Base-by-base conservation (phyloP, 2,888 invertebrate genomes). In the Tromatobia lineatoria region DNA sequence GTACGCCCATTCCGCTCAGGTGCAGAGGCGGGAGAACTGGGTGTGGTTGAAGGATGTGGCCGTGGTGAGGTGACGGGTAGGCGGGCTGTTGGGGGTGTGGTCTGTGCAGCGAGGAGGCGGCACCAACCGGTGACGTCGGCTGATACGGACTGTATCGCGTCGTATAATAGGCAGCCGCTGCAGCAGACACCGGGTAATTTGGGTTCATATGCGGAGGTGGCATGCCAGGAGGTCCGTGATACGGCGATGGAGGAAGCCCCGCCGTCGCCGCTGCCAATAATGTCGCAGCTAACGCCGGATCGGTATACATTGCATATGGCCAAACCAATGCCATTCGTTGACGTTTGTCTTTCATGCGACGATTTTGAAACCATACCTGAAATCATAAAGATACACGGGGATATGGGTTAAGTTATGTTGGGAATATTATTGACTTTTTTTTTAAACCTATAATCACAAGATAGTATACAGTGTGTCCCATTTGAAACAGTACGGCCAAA, bases 281-380 rank as follows among this genome's bases (percentile, higher is more conserved):
- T 47, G 98, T 97, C 2, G 99, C 99, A 6, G 99, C 98, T 90
- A 99, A 96, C 0, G 98, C 97, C 0, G 99, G 99, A 91, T 99
- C 99, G 38, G 98, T 97, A 94, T 98, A 98, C 79, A 99, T 98
- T 0, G 98, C 97, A 94, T 98, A 98, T 0, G 99, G 99, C 99
- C 99, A 99, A 0, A 98, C 97, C 88, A 99, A 96, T 0, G 99
- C 98, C 93, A 99, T 97, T 18, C 98, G 95, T 92, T 99, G 99
- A 0, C 99, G 96, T 91, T 99, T 99, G 94, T 99, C 99, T 93
- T 99, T 99, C 98, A 99, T 99, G 74, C 99, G 95, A 47, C 99
- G 95, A 93, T 99, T 99, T 95, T 99, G 99, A 94, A 99, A 99
- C 99, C 99, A 99, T 23, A 98, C 98, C 98, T 98, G 95, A 3